Base-by-base conservation (phyloP, 2,888 invertebrate species). In the Rhogogaster chlorosoma region DNA sequence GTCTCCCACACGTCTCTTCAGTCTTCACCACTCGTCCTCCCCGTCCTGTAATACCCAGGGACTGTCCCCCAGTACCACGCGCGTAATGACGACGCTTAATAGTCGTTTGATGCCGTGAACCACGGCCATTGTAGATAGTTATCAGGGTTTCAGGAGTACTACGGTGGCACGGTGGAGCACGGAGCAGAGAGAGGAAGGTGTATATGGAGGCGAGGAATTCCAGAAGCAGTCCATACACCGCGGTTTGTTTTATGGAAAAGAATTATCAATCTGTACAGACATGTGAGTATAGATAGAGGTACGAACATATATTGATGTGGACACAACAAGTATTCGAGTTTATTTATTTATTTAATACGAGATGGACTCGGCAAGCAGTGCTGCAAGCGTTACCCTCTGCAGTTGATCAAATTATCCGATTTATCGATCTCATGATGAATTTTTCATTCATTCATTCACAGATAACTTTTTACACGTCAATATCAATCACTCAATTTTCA, bases 1-100 rank as follows among this genome's bases (percentile, higher is more conserved):
- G 77, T 75, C 85, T 77, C 85, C 87, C 86, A 84, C 86, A 84
- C 86, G 84, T 87, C 86, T 86, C 85, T 29, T 78, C 53, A 2
- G 32, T 45, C n/a, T n/a, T 53, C 53, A 10, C 61, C 12, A 45
- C 29, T 18, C 61, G 45, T 26, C 70, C 45, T 61, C 83, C 45
- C 83, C 12, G 70, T 83, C 45, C 45, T 45, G 83, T 80, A 83
- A 38, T 53, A 53, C 32, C 83, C 67, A 71, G 70, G 53, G 86
- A 85, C 86, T 87, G 86, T 86, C 83, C 85, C 88, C 84, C 85
- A 61, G 84, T 84, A 80, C 71, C 49, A 84, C 61, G 45, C 82
- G 80, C 84, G 86, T 86, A 85, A 85, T 82, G 84, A 82, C 84
- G 80, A 70, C 57, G 82, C 84, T 85, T 85, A 82, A 85, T 85